Base-by-base conservation (phyloP, 2,888 invertebrate species). In the Drosophila ustulata region DNA sequence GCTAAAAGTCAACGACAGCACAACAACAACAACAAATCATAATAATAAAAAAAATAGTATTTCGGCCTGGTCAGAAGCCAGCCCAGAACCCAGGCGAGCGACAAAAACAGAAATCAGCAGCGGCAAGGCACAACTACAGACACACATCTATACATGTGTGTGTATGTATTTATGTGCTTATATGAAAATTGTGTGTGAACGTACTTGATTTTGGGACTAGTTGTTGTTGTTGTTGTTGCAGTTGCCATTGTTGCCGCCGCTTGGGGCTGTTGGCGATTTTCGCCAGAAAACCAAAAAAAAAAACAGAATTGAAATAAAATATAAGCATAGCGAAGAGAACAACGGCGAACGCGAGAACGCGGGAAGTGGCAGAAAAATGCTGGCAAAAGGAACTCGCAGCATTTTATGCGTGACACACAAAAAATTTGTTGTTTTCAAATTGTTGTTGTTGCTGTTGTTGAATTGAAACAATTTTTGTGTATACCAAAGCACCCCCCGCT, bases 381-480 rank as follows among this genome's bases (percentile, higher is more conserved):
- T 53, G 26, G 58, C 61, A 51, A 62, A 63, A n/a, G 52, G 72
- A 65, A 45, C 39, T 7, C 13, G 6, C 47, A 43, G 51, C 45
- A 67, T 74, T 77, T 68, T 57, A 76, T 80, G 82, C 78, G 83
- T 84, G 83, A 80, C 82, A 84, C 72, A 80, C 70, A 80, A 76
- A 58, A 62, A 61, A 62, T 34, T 66, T 53, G 50, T 71, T 71
- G 62, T 72, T 75, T 51, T 65, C 59, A 57, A 57, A 28, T 53
- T 71, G 46, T 73, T 76, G 26, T 56, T 65, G 53, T 61, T 65
- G 69, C 30, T 66, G 62, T 70, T 37, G 37, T 37, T 71, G 65
- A 72, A 53, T 78, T 79, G 77, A 62, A 82, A 79, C 74, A 86
- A 80, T 86, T 80, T 82, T 85, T 76, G 71, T 76, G 86, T 86